A percentile compares a stretch with the other conserved stretches of the same genome.
Conservation (phyloP, 1,140 invertebrate species). For the Heliconius melpomene region DNA sequence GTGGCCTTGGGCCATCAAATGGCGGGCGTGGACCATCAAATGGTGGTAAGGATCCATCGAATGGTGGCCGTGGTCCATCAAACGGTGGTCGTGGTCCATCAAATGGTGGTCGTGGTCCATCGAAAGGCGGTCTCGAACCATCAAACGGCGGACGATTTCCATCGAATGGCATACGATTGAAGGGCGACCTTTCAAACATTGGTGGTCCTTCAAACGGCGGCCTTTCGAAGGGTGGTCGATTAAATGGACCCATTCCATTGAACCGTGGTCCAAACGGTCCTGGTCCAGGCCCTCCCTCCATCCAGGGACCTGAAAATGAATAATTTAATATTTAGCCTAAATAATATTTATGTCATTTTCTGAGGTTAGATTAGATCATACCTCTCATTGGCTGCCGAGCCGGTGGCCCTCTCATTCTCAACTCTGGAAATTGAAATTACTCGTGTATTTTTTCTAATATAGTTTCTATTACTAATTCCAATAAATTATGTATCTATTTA, state of each 20-base stretch:
- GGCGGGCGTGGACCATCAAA: slow-evolving; percentile 67
- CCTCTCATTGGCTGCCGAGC: slow-evolving; percentile 63
- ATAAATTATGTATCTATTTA: not conserved
- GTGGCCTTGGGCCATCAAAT: slow-evolving; percentile 59
- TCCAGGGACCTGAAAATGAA: slow-evolving; percentile 74
- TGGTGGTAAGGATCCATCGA: slow-evolving; percentile 35
- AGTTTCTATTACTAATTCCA: not conserved
- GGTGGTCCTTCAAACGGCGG: slow-evolving; percentile 45
- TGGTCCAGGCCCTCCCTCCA: slow-evolving; percentile 59
- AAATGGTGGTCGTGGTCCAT: slow-evolving; percentile 56
- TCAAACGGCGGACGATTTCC: slow-evolving; percentile 58
- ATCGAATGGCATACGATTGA: slow-evolving; percentile 58
- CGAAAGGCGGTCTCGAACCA: slow-evolving; percentile 52
- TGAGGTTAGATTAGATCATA: slow-evolving; percentile 47
- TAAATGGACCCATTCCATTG: slow-evolving; percentile 49
- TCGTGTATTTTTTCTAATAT: slow-evolving; percentile 11
- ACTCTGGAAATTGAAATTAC: slow-evolving; percentile 67
- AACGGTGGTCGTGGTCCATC: slow-evolving; percentile 60
- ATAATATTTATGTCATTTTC: not conserved
- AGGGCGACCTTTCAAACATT: slow-evolving; percentile 51
- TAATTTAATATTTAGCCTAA: slow-evolving; percentile 22
- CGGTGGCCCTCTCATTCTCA: slow-evolving; percentile 75
- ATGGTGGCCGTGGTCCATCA: slow-evolving; percentile 56
- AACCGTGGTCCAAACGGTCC: slow-evolving; percentile 61
- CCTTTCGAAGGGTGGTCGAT: slow-evolving; percentile 44